A percentile compares a stretch with the other conserved stretches of the same genome.
Evolutionary conservation across 2,113 vertebrate species (phyloP).

Genomic region (Nipponia nippon): DNA sequence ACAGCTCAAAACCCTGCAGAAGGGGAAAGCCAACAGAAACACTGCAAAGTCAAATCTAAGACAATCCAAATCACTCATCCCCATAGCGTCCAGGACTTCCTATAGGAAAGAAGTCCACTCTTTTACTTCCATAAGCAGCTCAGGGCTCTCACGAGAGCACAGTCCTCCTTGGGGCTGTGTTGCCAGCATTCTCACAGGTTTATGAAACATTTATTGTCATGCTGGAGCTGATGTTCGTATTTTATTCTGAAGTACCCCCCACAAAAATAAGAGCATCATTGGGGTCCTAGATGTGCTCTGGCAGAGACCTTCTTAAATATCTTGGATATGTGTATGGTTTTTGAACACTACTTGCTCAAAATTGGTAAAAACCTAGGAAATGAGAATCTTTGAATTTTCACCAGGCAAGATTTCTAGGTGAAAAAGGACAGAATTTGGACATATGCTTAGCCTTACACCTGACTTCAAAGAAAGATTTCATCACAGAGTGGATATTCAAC

Average conservation of each 20-base stretch:
- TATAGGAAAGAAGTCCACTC: not conserved
- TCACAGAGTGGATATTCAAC: not conserved
- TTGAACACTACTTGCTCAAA: not conserved
- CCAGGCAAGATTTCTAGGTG: not conserved
- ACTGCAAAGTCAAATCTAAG: not conserved
- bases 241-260: not conserved
- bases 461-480: not conserved
- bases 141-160: not conserved
- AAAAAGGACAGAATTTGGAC: not conserved
- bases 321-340: not conserved
- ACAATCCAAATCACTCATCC: not conserved
- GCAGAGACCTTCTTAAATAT: not conserved
- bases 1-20: not conserved
- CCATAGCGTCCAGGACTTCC: not conserved
- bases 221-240: accelerated
- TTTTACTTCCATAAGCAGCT: not conserved
- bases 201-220: not conserved
- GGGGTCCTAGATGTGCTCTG: not conserved
- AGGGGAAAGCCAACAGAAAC: not conserved
- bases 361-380: not conserved
- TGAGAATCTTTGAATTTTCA: not conserved
- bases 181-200: not conserved
- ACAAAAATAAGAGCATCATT: not conserved
- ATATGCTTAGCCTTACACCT: not conserved
- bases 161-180: not conserved